Evolutionary conservation across 2,888 invertebrate species (phyloP).

Genomic region (Hartigia nigra): DNA sequence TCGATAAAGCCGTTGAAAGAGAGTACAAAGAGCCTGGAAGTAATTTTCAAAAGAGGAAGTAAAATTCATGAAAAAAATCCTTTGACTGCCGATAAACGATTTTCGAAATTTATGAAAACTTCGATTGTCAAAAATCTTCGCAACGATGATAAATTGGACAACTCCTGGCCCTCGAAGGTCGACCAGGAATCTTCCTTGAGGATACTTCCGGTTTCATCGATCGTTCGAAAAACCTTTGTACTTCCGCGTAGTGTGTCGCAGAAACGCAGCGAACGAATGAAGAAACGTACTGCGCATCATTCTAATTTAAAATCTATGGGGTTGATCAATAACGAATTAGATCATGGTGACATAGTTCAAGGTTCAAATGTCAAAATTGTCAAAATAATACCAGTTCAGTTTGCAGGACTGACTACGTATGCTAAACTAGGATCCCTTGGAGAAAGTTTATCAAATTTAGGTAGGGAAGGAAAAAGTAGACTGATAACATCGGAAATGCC

Average conservation of each 20-base stretch:
- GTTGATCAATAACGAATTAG: neutral
- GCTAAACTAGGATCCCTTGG: neutral
- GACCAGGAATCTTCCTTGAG: neutral
- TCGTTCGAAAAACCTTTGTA: neutral
- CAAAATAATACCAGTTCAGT: slow-evolving; percentile 19
- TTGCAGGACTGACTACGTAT: neutral
- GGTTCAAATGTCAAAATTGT: slow-evolving; percentile 17
- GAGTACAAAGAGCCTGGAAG: neutral
- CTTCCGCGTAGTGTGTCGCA: neutral
- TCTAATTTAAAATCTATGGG: neutral
- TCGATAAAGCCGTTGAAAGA: neutral
- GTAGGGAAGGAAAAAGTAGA: neutral
- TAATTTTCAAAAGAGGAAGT: neutral
- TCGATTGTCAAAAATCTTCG: neutral
- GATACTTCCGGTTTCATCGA: neutral
- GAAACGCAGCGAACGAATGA: neutral
- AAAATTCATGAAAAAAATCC: neutral
- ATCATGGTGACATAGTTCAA: neutral
- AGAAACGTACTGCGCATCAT: neutral
- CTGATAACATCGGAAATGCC: slow-evolving; percentile 26
- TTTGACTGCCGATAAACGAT: neutral
- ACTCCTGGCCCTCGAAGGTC: neutral
- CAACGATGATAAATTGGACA: neutral
- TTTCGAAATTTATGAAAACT: neutral
- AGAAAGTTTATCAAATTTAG: neutral